Evolutionary conservation across 2,797 vertebrate genomes (phyloP).

Genomic region (Sebastes jordani): DNA sequence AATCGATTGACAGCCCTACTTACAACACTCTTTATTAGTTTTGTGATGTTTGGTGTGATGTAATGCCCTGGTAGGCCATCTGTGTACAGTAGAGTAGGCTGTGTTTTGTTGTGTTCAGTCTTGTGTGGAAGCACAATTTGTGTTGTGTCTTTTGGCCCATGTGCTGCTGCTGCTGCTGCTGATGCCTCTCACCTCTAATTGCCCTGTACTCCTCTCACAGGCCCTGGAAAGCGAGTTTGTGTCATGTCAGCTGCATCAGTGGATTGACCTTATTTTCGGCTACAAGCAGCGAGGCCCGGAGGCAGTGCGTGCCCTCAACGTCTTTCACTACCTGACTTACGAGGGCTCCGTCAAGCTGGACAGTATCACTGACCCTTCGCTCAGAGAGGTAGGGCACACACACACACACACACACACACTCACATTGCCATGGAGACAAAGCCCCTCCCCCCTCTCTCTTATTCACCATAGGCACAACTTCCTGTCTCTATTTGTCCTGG

Average conservation of each 20-base stretch:
- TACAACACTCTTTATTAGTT: background rate
- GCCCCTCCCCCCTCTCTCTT: background rate
- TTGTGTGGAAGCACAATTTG: conserved; percentile 45
- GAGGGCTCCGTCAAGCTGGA: conserved; percentile 95
- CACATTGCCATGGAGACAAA: conserved; percentile 33
- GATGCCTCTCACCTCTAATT: conserved; percentile 75
- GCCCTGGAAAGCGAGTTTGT: conserved; percentile 99
- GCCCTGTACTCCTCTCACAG: conserved; percentile 83
- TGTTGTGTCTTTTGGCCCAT: conserved; percentile 37
- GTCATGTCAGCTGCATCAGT: conserved; percentile 99
- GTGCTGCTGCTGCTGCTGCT: conserved; percentile 31
- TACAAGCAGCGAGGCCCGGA: conserved; percentile 99
- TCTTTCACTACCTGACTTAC: conserved; percentile 97
- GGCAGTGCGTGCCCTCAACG: conserved; percentile 94
- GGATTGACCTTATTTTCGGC: conserved; percentile 99
- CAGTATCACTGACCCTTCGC: conserved; percentile 89
- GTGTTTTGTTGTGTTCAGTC: conserved; percentile 24
- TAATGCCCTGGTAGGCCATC: background rate
- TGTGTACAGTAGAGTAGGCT: conserved; percentile 1
- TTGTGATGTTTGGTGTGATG: background rate
- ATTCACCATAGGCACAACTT: conserved; percentile 42
- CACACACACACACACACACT: background rate
- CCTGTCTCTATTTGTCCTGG: conserved; percentile 60
- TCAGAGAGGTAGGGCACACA: conserved; percentile 89
- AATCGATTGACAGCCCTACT: no score